Percentiles rank a stretch among this genome's conserved stretches.
phyloP scores from a whole-genome alignment of 2,888 invertebrate genomes.

The Trachelus tabidus region DNA sequence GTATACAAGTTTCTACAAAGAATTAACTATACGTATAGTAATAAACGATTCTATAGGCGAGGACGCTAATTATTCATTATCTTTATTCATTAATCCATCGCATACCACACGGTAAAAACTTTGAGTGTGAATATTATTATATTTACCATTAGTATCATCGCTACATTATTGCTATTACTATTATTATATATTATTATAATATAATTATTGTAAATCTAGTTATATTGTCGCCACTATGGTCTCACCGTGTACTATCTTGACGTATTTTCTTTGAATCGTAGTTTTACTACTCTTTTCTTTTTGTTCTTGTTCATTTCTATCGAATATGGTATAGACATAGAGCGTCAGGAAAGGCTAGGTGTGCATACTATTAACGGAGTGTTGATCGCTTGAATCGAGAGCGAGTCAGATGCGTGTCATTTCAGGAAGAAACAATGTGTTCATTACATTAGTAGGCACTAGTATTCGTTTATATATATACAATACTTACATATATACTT shows the following conservation, averaged over 20 bases:
- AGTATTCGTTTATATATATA: constrained; percentile 55
- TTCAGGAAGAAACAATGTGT: constrained; percentile 52
- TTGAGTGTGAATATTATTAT: not conserved
- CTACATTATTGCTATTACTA: not conserved
- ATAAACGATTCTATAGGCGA: not conserved
- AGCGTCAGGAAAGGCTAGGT: not conserved
- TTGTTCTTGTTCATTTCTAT: not conserved
- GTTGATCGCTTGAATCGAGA: not conserved
- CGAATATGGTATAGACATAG: not conserved
- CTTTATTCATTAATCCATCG: not conserved
- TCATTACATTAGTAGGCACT: constrained; percentile 60
- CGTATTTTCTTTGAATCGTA: not conserved
- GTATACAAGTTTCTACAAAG: not conserved
- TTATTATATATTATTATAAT: not conserved
- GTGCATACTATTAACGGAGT: not conserved
- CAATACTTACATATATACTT: constrained; percentile 25
- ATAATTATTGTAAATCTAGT: not conserved
- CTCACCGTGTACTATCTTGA: not conserved
- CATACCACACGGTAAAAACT: not conserved
- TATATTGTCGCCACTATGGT: not conserved
- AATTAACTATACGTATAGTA: not conserved
- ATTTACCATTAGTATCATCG: not conserved
- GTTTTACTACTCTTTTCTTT: not conserved
- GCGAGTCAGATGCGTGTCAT: not conserved
- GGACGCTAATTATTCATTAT: not conserved